These are phyloP conservation scores for Epinotia nisella DNA, from an alignment of 2,888 invertebrate genomes.

Conservation along the genomic window DNA sequence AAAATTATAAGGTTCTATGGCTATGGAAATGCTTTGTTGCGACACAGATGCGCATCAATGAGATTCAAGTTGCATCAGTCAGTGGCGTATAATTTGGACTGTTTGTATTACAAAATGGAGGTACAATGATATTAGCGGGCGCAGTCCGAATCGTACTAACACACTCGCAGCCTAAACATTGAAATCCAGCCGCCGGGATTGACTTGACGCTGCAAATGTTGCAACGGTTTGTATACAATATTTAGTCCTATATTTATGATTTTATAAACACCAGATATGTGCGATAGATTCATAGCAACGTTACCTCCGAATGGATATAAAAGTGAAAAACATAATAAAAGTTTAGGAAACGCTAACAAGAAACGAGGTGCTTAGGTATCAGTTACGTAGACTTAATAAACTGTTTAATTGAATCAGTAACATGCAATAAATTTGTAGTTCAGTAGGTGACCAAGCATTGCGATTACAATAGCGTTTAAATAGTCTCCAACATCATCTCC, in stretches of 20 bases:
- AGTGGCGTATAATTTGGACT: constrained; percentile 29
- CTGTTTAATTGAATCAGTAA: constrained; percentile 18
- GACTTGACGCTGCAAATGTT: constrained; percentile 28
- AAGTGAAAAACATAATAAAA: not conserved
- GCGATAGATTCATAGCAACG: not conserved
- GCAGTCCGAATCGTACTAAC: constrained; percentile 26
- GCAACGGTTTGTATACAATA: constrained; percentile 33
- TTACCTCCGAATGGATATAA: not conserved
- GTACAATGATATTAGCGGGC: constrained; percentile 8
- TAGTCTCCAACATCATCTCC: constrained; percentile 4
- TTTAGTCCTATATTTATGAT: constrained; percentile 22
- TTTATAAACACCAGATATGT: not conserved
- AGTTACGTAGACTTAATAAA: constrained; percentile 22
- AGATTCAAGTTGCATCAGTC: constrained; percentile 37
- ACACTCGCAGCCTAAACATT: constrained; percentile 37
- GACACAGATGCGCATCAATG: constrained; percentile 26
- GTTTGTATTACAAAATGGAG: constrained; percentile 31
- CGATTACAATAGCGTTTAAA: constrained; percentile 19
- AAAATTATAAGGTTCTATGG: constrained; percentile 29
- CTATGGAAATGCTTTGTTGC: constrained; percentile 25
- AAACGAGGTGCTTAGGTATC: not conserved
- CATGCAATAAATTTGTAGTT: constrained; percentile 30
- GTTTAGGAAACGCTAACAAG: not conserved
- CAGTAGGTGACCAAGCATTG: constrained; percentile 23
- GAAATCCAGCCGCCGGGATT: constrained; percentile 16